Conservation (phyloP, 2,797 vertebrate genomes). For the Mycteria americana region DNA sequence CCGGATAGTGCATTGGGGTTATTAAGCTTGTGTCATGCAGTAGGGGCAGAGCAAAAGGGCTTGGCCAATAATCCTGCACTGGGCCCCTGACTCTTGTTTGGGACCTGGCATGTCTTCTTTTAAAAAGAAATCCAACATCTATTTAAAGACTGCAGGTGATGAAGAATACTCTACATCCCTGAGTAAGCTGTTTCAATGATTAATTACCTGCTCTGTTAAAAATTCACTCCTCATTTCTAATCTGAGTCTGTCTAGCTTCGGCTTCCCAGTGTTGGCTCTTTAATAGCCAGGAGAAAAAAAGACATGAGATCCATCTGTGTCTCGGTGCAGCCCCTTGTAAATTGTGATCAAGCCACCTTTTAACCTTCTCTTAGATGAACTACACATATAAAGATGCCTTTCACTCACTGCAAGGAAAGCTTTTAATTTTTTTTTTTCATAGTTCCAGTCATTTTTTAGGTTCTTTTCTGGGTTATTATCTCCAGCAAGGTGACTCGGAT, state of each 20-base stretch:
- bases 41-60: neutral
- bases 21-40: neutral
- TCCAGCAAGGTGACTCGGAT: neutral
- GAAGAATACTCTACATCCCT: neutral
- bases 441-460: neutral
- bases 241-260: neutral
- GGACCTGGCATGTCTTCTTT: neutral
- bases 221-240: slow-evolving; percentile 40
- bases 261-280: neutral
- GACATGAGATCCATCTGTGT: neutral
- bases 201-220: slow-evolving; percentile 38
- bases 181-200: slow-evolving; percentile 47
- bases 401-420: neutral
- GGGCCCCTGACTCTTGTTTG: neutral
- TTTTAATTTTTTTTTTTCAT: neutral
- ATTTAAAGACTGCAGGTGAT: neutral
- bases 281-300: neutral
- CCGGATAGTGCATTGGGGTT: neutral
- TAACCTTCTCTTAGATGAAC: neutral
- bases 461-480: neutral
- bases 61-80: neutral
- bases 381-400: neutral
- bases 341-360: slow-evolving; percentile 18
- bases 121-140: neutral
- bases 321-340: neutral